A percentile compares a stretch with the other conserved stretches of the same genome.
Evolutionary conservation across 64 coral and sea anemone genomes (phyloP).

Genomic region (Cladopsammia gracilis): DNA sequence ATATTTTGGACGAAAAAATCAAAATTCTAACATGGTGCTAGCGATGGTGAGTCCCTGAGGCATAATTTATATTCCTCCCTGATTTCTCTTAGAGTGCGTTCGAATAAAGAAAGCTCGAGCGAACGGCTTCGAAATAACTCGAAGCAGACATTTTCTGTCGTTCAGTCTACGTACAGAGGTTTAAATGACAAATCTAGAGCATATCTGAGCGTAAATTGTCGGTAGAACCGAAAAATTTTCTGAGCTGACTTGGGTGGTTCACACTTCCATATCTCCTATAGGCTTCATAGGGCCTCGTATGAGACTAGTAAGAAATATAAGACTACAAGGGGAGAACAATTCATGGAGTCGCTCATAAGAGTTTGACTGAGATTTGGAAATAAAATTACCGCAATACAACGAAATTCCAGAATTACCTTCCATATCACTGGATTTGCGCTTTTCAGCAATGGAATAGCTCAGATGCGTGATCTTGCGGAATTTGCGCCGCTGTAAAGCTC

Average conservation of each 20-base stretch:
- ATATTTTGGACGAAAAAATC: slow-evolving; percentile 34
- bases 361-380: slow-evolving; percentile 57
- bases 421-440: slow-evolving; percentile 63
- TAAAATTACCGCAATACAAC: not conserved
- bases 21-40: slow-evolving; percentile 32
- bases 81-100: slow-evolving; percentile 6
- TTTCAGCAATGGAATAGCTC: slow-evolving; percentile 47
- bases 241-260: slow-evolving; percentile 9
- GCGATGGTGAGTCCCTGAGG: slow-evolving; percentile 18
- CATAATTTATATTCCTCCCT: slow-evolving; percentile 44
- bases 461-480: slow-evolving; percentile 30
- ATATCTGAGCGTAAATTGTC: slow-evolving; percentile 26
- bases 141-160: slow-evolving; percentile 43
- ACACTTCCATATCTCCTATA: slow-evolving; percentile 63
- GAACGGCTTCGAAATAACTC: slow-evolving; percentile 41
- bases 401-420: slow-evolving; percentile 67
- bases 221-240: slow-evolving; percentile 33
- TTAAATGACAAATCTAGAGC: slow-evolving; percentile 17
- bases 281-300: slow-evolving; percentile 70
- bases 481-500: slow-evolving; percentile 20
- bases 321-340: slow-evolving; percentile 73
- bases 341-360: slow-evolving; percentile 59
- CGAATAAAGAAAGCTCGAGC: slow-evolving; percentile 25
- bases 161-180: slow-evolving; percentile 2
- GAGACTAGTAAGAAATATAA: slow-evolving; percentile 68